Evolutionary conservation across 1,140 invertebrate species (phyloP).

Genomic region (Microvelia longipes): DNA sequence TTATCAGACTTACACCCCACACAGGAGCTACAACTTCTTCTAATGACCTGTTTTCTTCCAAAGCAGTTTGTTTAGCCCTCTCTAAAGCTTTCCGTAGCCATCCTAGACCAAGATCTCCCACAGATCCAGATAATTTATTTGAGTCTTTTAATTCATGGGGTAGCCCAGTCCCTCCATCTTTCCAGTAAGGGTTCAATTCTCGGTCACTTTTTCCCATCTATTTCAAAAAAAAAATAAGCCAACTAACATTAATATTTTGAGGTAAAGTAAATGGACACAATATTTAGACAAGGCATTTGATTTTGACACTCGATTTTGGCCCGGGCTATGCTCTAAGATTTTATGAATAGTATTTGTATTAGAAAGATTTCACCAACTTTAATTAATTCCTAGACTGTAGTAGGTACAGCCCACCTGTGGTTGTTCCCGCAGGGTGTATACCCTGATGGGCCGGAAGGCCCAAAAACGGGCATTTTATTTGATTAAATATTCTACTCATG

Average conservation of each 20-base stretch:
- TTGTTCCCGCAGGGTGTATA: too few relatives aligned
- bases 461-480: too few relatives aligned
- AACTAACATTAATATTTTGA: background rate
- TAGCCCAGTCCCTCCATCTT: conserved; percentile 67
- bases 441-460: too few relatives aligned
- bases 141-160: conserved; percentile 33
- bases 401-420: too few relatives aligned
- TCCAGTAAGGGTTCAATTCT: conserved; percentile 89
- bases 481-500: too few relatives aligned
- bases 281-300: too few relatives aligned
- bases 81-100: conserved; percentile 42
- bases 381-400: too few relatives aligned
- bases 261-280: background rate
- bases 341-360: too few relatives aligned
- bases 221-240: background rate
- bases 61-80: conserved; percentile 41
- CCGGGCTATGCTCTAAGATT: too few relatives aligned
- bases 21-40: conserved; percentile 45
- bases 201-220: conserved; percentile 51
- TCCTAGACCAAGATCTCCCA: conserved; percentile 32
- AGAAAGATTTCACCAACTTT: too few relatives aligned
- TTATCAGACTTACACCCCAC: conserved; percentile 45
- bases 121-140: conserved; percentile 12
- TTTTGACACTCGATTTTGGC: too few relatives aligned
- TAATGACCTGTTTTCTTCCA: conserved; percentile 36